These are phyloP conservation scores for Gobius niger DNA, from an alignment of 2,113 vertebrate genomes.

Conservation along the genomic window DNA sequence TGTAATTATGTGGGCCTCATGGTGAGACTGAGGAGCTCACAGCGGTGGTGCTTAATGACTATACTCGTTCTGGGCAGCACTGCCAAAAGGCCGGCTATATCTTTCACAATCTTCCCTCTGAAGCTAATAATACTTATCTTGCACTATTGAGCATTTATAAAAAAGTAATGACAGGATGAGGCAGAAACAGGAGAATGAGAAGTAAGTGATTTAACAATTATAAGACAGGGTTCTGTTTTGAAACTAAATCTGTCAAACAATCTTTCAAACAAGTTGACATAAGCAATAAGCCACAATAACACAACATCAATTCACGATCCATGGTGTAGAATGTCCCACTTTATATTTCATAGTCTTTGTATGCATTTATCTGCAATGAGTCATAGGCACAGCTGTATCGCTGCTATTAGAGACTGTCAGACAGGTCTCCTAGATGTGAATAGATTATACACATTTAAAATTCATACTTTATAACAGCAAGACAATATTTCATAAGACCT, in stretches of 20 bases:
- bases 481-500: neutral
- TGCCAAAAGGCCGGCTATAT: conserved; percentile 49
- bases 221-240: neutral
- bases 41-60: conserved; percentile 65
- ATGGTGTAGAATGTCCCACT: no score
- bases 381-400: no score
- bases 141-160: conserved; percentile 44
- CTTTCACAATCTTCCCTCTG: conserved; percentile 42
- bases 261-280: neutral
- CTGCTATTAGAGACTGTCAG: no score
- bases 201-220: neutral
- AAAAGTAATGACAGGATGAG: conserved; percentile 16
- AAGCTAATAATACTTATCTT: conserved; percentile 41
- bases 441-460: no score
- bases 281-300: neutral
- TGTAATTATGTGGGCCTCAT: conserved; percentile 72
- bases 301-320: neutral
- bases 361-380: no score
- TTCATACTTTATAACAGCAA: neutral
- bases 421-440: no score
- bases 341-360: no score
- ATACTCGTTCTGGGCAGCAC: conserved; percentile 57
- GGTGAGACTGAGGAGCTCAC: conserved; percentile 52
- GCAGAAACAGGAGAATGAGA: conserved; percentile 12
- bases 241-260: neutral